Evolutionary conservation across 1,140 invertebrate genomes (phyloP), one percentile per base, ranked within the genome.

Genomic region (Lucilia sericata): DNA sequence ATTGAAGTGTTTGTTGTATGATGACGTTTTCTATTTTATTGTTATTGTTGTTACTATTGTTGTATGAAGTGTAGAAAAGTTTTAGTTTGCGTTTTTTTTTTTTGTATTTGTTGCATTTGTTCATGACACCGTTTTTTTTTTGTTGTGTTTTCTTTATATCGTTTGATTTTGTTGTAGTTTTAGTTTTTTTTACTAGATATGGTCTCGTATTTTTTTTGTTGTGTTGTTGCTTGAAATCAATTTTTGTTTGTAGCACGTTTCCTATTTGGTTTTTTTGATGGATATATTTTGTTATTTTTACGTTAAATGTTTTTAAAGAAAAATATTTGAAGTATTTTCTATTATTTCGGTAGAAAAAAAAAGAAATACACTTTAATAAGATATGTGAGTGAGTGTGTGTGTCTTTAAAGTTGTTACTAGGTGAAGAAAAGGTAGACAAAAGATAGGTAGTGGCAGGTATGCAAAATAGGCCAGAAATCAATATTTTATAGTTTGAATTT

Each of bases 41-140:
- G 51, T 55, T 55, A 12, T 55, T 14, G 5, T 60, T 60, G 13
- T 60, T 60, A 5, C 13, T n/a, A n/a, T n/a, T n/a, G n/a, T n/a
- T n/a, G n/a, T n/a, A n/a, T n/a, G n/a, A n/a, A n/a, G n/a, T n/a
- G n/a, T n/a, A n/a, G n/a, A n/a, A n/a, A n/a, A n/a, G n/a, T n/a
- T n/a, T n/a, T n/a, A n/a, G n/a, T 42, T 42, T 42, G 42, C 42
- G 55, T 60, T 17, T 60, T 60, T n/a, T 60, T 60, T 17, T 60
- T 60, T n/a, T 60, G 55, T 60, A 60, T 60, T 60, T 60, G 55
- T 60, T 60, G 55, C 55, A 60, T 60, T 60, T 60, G 55, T 60
- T 60, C 55, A 60, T 60, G 55, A 60, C 55, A 60, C 55, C 55
- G 55, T 60, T 60, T 60, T 60, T n/a, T n/a, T n/a, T 60, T 60